Percentiles rank a stretch among this genome's conserved stretches.
Conservation (phyloP, 2,797 vertebrate species). For the Anguilla megastoma region DNA sequence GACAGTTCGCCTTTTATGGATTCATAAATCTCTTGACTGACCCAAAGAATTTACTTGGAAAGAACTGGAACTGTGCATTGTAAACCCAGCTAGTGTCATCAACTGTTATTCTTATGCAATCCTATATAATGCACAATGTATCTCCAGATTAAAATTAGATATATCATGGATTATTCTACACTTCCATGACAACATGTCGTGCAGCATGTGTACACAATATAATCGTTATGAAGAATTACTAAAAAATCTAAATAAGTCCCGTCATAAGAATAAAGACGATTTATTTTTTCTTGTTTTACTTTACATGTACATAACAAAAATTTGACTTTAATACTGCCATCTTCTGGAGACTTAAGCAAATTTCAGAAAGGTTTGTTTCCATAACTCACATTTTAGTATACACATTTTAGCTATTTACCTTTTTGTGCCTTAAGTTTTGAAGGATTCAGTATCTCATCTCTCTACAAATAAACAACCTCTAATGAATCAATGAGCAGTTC, state of each 20-base stretch:
- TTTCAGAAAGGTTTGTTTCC: neutral
- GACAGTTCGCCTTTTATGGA: neutral
- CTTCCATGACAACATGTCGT: neutral
- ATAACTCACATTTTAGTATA: neutral
- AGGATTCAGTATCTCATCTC: neutral
- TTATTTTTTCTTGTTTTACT: neutral
- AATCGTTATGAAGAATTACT: neutral
- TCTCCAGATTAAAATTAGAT: neutral
- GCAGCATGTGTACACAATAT: neutral
- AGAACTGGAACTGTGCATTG: neutral
- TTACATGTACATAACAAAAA: neutral
- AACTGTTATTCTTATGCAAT: neutral
- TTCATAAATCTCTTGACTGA: neutral
- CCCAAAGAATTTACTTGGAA: neutral
- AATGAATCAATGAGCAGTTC: neutral
- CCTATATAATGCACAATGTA: neutral
- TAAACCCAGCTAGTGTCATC: neutral
- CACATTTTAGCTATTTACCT: no score
- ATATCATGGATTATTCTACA: neutral
- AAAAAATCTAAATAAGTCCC: neutral
- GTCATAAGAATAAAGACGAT: neutral
- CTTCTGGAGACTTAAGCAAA: neutral
- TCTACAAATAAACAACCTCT: neutral
- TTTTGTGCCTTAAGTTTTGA: neutral
- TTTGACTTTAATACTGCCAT: constrained; percentile 7